Percentiles rank a stretch among this genome's conserved stretches.
These are phyloP conservation scores for Anorthoa munda DNA, from an alignment of 2,888 invertebrate genomes.

Conservation along the genomic window DNA sequence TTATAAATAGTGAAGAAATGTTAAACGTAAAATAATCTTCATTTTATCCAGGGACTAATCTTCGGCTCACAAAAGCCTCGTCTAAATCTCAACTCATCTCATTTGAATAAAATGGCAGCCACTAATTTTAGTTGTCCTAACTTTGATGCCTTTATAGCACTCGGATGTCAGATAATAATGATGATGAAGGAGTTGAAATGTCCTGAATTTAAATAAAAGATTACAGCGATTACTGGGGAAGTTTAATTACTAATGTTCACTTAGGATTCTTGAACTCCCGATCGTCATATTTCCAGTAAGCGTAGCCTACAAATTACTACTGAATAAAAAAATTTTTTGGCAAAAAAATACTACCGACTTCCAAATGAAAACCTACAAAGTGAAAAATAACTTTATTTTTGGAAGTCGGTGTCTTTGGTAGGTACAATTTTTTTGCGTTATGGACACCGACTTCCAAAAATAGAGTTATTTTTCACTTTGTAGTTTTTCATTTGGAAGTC, in stretches of 20 bases:
- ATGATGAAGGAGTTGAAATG: constrained; percentile 37
- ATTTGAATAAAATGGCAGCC: constrained; percentile 27
- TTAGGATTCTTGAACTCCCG: neutral
- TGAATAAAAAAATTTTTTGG: too few relatives aligned
- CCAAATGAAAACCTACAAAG: too few relatives aligned
- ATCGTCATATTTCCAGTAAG: neutral
- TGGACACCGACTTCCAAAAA: too few relatives aligned
- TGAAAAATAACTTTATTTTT: too few relatives aligned
- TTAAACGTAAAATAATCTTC: neutral
- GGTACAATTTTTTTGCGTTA: too few relatives aligned
- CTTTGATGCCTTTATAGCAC: constrained; percentile 38
- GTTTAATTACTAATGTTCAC: constrained; percentile 13
- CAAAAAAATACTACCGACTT: too few relatives aligned
- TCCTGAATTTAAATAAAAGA: constrained; percentile 39
- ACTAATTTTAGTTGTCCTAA: constrained; percentile 32
- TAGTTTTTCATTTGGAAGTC: too few relatives aligned
- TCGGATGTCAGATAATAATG: constrained; percentile 29
- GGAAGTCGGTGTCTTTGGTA: too few relatives aligned
- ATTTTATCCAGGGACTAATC: neutral
- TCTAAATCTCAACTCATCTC: constrained; percentile 7
- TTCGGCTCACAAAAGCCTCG: neutral
- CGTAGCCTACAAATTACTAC: too few relatives aligned
- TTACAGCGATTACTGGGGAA: constrained; percentile 17
- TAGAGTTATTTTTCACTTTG: too few relatives aligned
- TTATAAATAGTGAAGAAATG: too few relatives aligned